These are phyloP conservation scores for Gambelia wislizenii DNA, from an alignment of 2,797 vertebrate species.

Conservation along the genomic window DNA sequence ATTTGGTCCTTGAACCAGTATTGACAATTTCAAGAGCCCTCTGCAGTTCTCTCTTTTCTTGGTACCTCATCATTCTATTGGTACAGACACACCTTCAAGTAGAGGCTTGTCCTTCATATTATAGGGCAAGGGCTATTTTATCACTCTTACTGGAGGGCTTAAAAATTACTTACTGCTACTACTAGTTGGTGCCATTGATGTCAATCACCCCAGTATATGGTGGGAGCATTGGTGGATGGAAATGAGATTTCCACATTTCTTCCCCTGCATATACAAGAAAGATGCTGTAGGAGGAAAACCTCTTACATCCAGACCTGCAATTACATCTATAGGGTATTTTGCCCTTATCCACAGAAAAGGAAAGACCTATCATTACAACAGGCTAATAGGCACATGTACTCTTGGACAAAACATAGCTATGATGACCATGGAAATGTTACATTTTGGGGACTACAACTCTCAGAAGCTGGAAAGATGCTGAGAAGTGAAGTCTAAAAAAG, in stretches of 20 bases:
- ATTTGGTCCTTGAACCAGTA: too few species aligned
- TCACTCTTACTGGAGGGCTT: not conserved
- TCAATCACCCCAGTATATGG: not conserved
- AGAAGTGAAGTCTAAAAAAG: too few species aligned
- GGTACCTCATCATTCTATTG: too few species aligned
- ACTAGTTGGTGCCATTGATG: not conserved
- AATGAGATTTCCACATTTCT: not conserved
- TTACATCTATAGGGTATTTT: not conserved
- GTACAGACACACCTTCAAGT: not conserved
- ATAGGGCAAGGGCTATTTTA: not conserved
- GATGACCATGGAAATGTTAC: too few species aligned
- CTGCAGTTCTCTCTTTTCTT: not conserved
- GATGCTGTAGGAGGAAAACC: not conserved
- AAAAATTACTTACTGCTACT: not conserved
- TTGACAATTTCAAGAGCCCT: too few species aligned
- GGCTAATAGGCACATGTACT: not conserved
- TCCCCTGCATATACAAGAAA: not conserved
- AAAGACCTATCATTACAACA: not conserved
- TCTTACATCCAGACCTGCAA: too few species aligned
- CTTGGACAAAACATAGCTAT: not conserved
- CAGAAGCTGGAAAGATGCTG: too few species aligned
- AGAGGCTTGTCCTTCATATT: too few species aligned
- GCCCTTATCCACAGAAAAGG: not conserved
- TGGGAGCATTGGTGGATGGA: not conserved
- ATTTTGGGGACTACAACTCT: too few species aligned